Conservation (phyloP, 2,113 vertebrate genomes). For the Cavia porcellus region DNA sequence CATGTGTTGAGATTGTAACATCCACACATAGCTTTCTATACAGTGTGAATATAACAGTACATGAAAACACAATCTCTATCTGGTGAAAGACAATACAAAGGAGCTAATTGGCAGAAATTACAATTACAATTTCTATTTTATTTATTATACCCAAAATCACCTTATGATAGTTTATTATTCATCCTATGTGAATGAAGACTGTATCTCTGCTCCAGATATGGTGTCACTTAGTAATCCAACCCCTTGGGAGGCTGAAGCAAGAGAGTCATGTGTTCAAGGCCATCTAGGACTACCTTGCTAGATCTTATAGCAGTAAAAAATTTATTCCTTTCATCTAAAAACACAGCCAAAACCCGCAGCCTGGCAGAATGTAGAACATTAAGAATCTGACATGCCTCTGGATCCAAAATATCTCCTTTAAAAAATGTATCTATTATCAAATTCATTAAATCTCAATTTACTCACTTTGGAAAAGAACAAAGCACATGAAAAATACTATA, state of each 20-base stretch:
- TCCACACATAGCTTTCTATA: neutral
- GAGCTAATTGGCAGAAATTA: neutral
- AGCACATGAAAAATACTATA: neutral
- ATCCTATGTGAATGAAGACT: neutral
- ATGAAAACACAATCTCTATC: neutral
- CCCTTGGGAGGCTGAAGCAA: neutral
- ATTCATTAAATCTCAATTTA: neutral
- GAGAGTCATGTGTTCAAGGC: neutral
- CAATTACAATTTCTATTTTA: neutral
- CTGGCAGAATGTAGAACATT: neutral
- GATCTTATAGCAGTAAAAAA: neutral
- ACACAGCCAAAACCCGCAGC: neutral
- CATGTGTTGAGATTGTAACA: neutral
- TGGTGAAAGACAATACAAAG: neutral
- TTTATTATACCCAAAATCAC: neutral
- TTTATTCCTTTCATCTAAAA: conserved; percentile 12
- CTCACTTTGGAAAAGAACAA: neutral
- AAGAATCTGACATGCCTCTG: neutral
- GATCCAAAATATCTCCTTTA: conserved; percentile 7
- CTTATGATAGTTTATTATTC: neutral
- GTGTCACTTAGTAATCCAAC: neutral
- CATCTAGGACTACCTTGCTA: neutral
- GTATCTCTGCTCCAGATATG: neutral
- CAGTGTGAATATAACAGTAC: neutral
- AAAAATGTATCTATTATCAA: neutral